Conservation (phyloP, 2,888 invertebrate species). For the Tanypteryx hageni region DNA sequence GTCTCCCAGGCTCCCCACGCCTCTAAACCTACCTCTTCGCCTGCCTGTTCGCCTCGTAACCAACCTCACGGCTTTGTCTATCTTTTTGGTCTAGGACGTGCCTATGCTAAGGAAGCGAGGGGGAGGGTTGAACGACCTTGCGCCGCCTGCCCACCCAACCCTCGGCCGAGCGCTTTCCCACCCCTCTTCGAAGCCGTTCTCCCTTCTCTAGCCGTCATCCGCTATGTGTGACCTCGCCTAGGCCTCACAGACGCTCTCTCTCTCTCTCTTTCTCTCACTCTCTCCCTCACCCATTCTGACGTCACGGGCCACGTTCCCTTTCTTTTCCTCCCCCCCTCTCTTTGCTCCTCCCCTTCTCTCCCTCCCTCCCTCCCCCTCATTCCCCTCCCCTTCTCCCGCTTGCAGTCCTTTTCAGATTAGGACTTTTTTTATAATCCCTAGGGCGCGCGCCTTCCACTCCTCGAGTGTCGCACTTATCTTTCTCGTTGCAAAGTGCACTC, state of each 20-base stretch:
- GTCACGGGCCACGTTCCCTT: not conserved
- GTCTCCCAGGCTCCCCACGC: constrained; percentile 14
- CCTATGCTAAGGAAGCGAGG: not conserved
- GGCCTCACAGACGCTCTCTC: not conserved
- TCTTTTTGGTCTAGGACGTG: not conserved
- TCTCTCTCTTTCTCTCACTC: not conserved
- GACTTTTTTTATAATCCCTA: not conserved
- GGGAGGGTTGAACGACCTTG: constrained; percentile 27
- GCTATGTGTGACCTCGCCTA: no score
- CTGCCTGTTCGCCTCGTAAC: constrained; percentile 8
- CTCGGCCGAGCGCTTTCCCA: not conserved
- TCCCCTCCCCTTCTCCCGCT: not conserved
- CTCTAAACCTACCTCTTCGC: constrained; percentile 26
- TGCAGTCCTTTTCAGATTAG: not conserved
- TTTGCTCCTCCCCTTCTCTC: not conserved
- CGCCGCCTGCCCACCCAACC: not conserved
- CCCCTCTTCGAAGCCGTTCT: not conserved
- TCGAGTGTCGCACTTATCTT: not conserved
- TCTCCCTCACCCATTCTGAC: constrained; percentile 6
- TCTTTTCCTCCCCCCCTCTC: not conserved
- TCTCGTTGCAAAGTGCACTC: not conserved
- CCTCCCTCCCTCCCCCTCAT: not conserved
- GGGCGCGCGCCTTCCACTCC: not conserved
- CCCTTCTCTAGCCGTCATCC: no score
- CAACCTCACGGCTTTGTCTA: constrained; percentile 20